phyloP scores from a whole-genome alignment of 2,113 vertebrate species.

The Bambusicola thoracicus region DNA sequence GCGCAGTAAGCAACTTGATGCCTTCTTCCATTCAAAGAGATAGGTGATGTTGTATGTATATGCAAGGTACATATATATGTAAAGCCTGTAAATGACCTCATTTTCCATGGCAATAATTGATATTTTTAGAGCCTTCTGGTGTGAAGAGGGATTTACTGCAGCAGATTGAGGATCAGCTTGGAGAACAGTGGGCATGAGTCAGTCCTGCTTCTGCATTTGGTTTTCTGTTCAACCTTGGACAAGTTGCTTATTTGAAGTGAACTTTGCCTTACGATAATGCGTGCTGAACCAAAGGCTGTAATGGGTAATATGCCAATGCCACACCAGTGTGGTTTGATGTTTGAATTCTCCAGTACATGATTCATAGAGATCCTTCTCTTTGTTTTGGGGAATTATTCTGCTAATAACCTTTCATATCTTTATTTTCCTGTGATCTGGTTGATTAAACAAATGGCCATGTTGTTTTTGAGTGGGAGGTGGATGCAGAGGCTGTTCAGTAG shows the following conservation, averaged over 20 bases:
- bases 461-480: not conserved
- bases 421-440: not conserved
- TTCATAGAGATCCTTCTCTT: not conserved
- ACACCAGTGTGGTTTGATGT: not conserved
- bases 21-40: not conserved
- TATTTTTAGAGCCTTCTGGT: not conserved
- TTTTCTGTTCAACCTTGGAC: not conserved
- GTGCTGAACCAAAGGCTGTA: not conserved
- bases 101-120: rapidly evolving
- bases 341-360: not conserved
- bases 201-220: not conserved
- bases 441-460: not conserved
- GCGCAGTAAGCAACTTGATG: not conserved
- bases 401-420: not conserved
- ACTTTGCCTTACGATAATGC: rapidly evolving
- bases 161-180: not conserved
- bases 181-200: not conserved
- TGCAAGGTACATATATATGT: too few species aligned
- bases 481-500: not conserved
- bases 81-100: rapidly evolving
- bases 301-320: not conserved
- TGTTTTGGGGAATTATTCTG: not conserved
- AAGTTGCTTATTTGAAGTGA: not conserved
- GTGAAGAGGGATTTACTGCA: not conserved
- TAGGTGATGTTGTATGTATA: not conserved